Conservation (phyloP, 2,113 vertebrate genomes). For the Oenanthe melanoleuca region DNA sequence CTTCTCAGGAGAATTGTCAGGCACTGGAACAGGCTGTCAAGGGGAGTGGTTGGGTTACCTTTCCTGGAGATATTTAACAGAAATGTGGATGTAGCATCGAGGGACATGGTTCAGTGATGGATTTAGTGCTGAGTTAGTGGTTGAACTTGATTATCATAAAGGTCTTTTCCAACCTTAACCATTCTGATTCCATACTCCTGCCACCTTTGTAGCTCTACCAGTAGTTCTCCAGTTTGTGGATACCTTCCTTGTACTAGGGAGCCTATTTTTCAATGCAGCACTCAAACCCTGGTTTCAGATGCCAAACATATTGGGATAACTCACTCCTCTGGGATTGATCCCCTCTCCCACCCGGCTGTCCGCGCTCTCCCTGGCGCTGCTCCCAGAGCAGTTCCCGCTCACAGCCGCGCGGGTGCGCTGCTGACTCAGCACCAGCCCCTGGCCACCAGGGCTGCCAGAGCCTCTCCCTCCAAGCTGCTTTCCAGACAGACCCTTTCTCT, state of each 20-base stretch:
- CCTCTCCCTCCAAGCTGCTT: neutral
- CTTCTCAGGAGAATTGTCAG: neutral
- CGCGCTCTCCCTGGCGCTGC: rapidly evolving
- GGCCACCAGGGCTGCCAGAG: neutral
- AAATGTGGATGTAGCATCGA: neutral
- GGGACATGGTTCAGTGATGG: neutral
- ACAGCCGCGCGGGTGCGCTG: neutral
- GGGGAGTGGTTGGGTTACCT: too few species aligned
- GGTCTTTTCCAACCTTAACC: neutral
- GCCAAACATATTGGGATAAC: neutral
- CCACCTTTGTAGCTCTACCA: neutral
- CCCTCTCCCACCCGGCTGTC: neutral
- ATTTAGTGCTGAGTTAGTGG: neutral
- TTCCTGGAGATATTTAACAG: neutral
- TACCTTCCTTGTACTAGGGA: neutral
- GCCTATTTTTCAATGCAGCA: neutral
- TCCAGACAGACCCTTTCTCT: neutral
- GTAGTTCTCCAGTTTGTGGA: neutral
- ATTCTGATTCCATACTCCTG: neutral
- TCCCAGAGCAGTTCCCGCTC: neutral
- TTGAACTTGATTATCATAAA: neutral
- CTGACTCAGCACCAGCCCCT: neutral
- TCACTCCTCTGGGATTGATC: neutral
- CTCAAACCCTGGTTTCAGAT: neutral
- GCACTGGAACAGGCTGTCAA: neutral